Base-by-base conservation (phyloP, 2,113 vertebrate genomes). In the Passer domesticus region DNA sequence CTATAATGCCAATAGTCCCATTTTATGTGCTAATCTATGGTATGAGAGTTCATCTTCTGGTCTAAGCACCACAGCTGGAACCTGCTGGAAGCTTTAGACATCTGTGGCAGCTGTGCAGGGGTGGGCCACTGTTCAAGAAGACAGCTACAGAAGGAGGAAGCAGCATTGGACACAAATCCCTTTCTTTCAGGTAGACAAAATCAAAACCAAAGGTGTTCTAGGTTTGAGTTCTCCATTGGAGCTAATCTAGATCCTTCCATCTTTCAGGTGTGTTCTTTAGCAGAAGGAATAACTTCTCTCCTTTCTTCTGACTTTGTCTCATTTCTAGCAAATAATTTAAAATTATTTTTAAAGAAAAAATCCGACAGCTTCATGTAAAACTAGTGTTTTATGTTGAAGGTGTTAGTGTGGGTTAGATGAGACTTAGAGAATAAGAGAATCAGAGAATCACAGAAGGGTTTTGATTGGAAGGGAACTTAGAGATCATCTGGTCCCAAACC, bases 401-500 rank as follows among this genome's bases (percentile, higher is more conserved):
- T 23, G 3, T 31, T n/a, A 13, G 16, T 11, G 2, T 55, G 21
- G 13, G 7, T 70, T 82, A 64, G 27, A 60, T 52, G 13, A 14
- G n/a, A 75, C 1, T 22, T 19, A 23, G 22, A 23, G 19, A 68
- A 58, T 63, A 8, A 27, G 2, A 33, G 50, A 49, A 22, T 39
- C 30, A 30, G 2, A 53, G 44, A 35, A n/a, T 35, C 46, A 23
- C 15, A 55, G n/a, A 31, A 35, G 3, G 22, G 1, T 43, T 76
- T 55, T 30, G 41, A 12, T 56, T 49, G 19, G 63, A 69, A 56
- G 10, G 8, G 5, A 28, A 15, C 9, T 62, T 35, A 31, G 53
- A 76, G 3, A n/a, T 4, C 16, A 16, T 7, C 25, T 10, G 2
- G 9, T 31, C 25, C 11, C 41, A 44, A 10, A 1, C 1, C 6